These are phyloP conservation scores for Progne subis DNA, from an alignment of 2,113 vertebrate species.

Conservation along the genomic window DNA sequence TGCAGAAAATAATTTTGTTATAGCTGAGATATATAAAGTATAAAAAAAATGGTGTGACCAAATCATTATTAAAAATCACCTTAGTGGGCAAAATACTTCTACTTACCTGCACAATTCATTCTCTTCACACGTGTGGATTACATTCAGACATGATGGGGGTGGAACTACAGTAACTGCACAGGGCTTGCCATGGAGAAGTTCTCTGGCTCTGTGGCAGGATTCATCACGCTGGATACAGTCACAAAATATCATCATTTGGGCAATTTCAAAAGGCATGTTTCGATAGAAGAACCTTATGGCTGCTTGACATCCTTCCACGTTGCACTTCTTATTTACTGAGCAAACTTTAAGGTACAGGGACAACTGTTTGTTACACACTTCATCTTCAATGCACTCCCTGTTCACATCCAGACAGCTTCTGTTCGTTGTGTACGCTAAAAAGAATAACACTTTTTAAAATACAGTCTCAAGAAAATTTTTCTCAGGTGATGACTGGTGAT, in stretches of 20 bases:
- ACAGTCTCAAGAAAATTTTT: neutral
- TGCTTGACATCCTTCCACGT: conserved; percentile 76
- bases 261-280: conserved; percentile 78
- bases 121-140: conserved; percentile 76
- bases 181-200: conserved; percentile 78
- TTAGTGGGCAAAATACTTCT: neutral
- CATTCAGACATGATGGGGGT: conserved; percentile 78
- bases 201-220: conserved; percentile 77
- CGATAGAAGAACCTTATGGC: conserved; percentile 80
- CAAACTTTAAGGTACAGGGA: conserved; percentile 82
- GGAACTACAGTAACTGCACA: conserved; percentile 68
- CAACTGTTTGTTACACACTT: conserved; percentile 83
- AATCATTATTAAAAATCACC: neutral
- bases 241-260: conserved; percentile 86
- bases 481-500: neutral
- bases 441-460: conserved; percentile 1
- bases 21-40: neutral
- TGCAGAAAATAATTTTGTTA: neutral
- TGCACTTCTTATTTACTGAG: conserved; percentile 70
- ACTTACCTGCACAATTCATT: conserved; percentile 83
- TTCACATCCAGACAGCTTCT: conserved; percentile 82
- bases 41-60: neutral
- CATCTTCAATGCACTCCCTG: conserved; percentile 78
- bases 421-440: conserved; percentile 65
- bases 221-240: conserved; percentile 79